Evolutionary conservation across 2,113 vertebrate genomes (phyloP), one percentile per base, ranked within the genome.

Genomic region (Copsychus sechellarum): DNA sequence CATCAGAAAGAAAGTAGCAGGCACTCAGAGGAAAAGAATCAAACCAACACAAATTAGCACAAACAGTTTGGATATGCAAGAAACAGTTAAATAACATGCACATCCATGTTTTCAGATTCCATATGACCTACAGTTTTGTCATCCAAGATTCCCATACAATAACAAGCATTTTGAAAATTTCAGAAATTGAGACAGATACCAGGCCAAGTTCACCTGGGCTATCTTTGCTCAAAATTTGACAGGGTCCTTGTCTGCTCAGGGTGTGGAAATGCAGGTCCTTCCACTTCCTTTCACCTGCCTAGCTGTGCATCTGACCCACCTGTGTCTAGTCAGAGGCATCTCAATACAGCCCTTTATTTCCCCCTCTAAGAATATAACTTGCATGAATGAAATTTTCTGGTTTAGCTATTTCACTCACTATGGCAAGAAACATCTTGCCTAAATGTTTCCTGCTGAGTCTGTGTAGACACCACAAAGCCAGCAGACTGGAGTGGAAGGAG

Each of bases 271-370:
- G 14, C 26, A 38, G 21, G 15, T 48, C 33, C 24, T 50, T 62
- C 38, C 17, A 2, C 47, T 40, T 13, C 31, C 28, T 11, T 24
- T 28, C 57, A 64, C 42, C 79, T 18, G 45, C 42, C 36, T 12
- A 23, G 47, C 25, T 34, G 14, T 14, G 33, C 4, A 2, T 36
- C 25, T 58, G 20, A 45, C 43, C 17, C 29, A 17, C 36, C 60
- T 22, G 23, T 8, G 7, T 38, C 20, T 5, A 14, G 14, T n/a
- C 33, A 38, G 62, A 51, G n/a, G 29, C 10, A 5, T n/a, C n/a
- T 26, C 14, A 0, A 28, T 14, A 45, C 1, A 43, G 23, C n/a
- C 7, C 1, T 12, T 14, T 18, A 51, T 14, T 25, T 36, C 9
- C 1, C 5, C 3, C 17, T 14, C 11, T 8, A 72, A 60, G 57